A percentile compares a stretch with the other conserved stretches of the same genome.
These are phyloP conservation scores for Drosophila subquinaria DNA, from an alignment of 2,888 invertebrate genomes.

Conservation along the genomic window DNA sequence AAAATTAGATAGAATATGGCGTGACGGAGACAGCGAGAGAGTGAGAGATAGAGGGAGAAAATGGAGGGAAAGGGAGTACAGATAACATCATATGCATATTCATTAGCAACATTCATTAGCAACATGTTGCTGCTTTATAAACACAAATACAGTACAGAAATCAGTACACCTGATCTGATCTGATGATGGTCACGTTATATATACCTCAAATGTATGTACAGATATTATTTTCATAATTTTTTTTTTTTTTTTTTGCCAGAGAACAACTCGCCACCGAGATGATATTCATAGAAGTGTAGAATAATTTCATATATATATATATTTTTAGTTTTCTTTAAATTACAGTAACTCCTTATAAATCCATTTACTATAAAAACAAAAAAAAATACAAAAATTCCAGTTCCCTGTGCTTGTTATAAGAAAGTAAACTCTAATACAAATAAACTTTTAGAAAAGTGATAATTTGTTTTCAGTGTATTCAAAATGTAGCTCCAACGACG, in stretches of 20 bases:
- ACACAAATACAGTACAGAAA: constrained; percentile 25
- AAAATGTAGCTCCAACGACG: constrained; percentile 9
- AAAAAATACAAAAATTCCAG: constrained; percentile 52
- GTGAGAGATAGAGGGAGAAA: background rate
- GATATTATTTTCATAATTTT: constrained; percentile 60
- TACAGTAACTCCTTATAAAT: constrained; percentile 43
- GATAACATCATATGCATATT: constrained; percentile 28
- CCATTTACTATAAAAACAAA: constrained; percentile 48
- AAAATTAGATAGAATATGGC: constrained; percentile 58
- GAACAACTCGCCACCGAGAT: constrained; percentile 80
- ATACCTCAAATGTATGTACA: constrained; percentile 74
- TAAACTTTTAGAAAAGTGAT: constrained; percentile 77
- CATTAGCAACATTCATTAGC: constrained; percentile 18
- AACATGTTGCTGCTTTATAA: constrained; percentile 38
- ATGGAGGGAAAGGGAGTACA: background rate
- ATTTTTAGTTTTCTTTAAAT: constrained; percentile 57
- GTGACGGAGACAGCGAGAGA: constrained; percentile 28
- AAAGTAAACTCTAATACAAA: constrained; percentile 64
- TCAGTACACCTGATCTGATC: constrained; percentile 30
- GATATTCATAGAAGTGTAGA: constrained; percentile 72
- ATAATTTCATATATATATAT: constrained; percentile 32
- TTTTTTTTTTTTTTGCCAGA: constrained; percentile 59
- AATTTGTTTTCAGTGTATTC: constrained; percentile 62
- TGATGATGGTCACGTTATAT: constrained; percentile 60
- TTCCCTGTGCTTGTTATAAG: constrained; percentile 78